Conservation (phyloP, 2,113 vertebrate genomes). For the Prionailurus bengalensis region DNA sequence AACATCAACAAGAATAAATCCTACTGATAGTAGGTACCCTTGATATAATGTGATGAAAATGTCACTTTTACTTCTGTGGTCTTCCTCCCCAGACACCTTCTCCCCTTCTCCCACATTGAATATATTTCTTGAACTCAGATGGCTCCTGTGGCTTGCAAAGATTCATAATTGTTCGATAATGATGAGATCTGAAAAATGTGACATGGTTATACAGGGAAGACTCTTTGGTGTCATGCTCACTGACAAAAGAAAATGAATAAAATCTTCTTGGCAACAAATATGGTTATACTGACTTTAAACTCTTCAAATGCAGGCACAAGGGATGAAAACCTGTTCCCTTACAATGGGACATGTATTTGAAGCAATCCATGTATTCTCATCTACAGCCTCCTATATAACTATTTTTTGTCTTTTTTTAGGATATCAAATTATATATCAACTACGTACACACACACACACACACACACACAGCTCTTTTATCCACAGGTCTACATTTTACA, state of each 20-base stretch:
- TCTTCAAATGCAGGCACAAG: not conserved
- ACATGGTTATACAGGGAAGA: not conserved
- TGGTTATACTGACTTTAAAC: not conserved
- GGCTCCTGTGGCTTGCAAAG: not conserved
- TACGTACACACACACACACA: not conserved
- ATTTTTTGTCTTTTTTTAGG: not conserved
- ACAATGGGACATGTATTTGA: not conserved
- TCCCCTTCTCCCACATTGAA: not conserved
- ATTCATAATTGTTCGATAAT: not conserved
- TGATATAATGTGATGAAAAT: not conserved
- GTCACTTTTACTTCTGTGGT: not conserved
- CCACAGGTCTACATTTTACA: not conserved
- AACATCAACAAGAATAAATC: not conserved
- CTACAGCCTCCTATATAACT: not conserved
- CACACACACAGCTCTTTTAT: not conserved
- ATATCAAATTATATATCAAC: not conserved
- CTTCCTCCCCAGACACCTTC: not conserved
- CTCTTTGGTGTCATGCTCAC: not conserved
- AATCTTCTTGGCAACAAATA: not conserved
- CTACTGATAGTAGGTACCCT: not conserved
- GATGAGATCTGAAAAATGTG: not conserved
- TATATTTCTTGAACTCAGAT: slow-evolving; percentile 29
- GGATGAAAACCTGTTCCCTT: not conserved
- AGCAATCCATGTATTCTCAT: not conserved
- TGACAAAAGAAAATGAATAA: slow-evolving; percentile 17